A percentile compares a stretch with the other conserved stretches of the same genome.
phyloP scores from a whole-genome alignment of 2,113 vertebrate genomes.

The Notothenia coriiceps region DNA sequence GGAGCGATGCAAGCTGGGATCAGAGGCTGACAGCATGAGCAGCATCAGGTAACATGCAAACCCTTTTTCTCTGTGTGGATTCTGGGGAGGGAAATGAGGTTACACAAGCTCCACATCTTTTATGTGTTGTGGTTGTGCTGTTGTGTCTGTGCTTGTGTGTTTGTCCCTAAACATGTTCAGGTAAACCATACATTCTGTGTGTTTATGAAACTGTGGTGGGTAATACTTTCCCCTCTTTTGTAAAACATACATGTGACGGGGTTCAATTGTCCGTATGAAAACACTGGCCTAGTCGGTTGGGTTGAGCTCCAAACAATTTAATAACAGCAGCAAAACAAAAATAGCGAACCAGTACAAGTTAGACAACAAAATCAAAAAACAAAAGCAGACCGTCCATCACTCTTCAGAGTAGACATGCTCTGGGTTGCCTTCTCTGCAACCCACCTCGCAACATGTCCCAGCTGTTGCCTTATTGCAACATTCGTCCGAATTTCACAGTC shows the following conservation, averaged over 20 bases:
- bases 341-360: no score
- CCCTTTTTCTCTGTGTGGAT: neutral
- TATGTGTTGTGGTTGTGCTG: neutral
- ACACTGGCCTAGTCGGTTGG: no score
- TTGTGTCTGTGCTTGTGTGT: neutral
- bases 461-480: no score
- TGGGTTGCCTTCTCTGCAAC: no score
- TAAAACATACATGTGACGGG: neutral
- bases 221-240: neutral
- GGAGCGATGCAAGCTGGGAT: conserved; percentile 98
- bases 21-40: conserved; percentile 97
- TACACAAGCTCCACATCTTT: neutral
- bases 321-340: no score
- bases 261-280: no score
- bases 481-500: no score
- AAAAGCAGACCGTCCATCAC: no score
- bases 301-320: no score
- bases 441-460: no score
- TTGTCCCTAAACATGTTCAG: neutral
- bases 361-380: no score
- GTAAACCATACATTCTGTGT: neutral
- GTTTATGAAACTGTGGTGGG: neutral
- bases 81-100: neutral
- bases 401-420: no score
- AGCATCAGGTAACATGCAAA: conserved; percentile 91